phyloP scores from a whole-genome alignment of 1,140 invertebrate species.

The Achatina immaculata region DNA sequence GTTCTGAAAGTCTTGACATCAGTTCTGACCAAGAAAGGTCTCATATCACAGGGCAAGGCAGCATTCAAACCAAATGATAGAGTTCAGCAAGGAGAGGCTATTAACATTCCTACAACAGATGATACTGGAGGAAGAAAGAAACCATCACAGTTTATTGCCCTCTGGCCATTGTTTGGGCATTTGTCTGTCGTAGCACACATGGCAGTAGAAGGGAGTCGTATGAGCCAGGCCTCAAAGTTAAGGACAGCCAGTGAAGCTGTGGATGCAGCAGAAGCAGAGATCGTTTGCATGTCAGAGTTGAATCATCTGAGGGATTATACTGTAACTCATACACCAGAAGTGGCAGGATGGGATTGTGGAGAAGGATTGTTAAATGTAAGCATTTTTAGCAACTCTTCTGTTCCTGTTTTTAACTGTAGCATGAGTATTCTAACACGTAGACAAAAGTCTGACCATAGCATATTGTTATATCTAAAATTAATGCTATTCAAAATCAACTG shows the following conservation, averaged over 20 bases:
- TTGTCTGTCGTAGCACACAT: constrained; percentile 38
- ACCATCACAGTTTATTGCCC: constrained; percentile 40
- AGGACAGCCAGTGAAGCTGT: too few relatives aligned
- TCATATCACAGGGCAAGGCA: neutral
- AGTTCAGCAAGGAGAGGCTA: neutral
- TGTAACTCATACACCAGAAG: neutral
- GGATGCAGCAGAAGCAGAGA: neutral
- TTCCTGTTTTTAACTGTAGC: too few relatives aligned
- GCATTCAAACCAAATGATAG: neutral
- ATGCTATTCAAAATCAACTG: too few relatives aligned
- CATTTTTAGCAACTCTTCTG: too few relatives aligned
- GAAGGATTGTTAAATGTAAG: neutral
- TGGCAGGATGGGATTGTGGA: neutral
- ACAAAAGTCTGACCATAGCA: too few relatives aligned
- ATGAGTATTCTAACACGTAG: too few relatives aligned
- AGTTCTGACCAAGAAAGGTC: neutral
- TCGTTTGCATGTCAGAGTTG: neutral
- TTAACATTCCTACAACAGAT: neutral
- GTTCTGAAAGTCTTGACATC: neutral
- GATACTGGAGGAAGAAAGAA: neutral
- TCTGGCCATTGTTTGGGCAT: constrained; percentile 58
- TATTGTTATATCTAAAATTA: too few relatives aligned
- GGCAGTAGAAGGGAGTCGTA: neutral
- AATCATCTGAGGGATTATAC: constrained; percentile 4
- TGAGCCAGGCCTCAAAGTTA: neutral